Evolutionary conservation across 2,113 vertebrate genomes (phyloP).

Genomic region (Hepsetus odoe): DNA sequence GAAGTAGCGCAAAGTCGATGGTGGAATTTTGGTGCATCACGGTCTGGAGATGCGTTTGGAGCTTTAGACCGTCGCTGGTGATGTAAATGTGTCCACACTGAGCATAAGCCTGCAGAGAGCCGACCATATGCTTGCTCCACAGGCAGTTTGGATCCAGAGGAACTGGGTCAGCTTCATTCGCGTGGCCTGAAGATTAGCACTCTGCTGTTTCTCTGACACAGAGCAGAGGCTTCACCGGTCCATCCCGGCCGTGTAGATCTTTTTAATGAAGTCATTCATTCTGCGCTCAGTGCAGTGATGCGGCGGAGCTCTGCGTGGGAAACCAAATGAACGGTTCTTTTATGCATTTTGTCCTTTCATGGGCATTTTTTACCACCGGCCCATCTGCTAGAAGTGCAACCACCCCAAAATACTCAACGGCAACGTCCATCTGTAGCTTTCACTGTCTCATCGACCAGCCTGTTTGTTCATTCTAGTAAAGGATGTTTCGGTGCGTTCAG

Average conservation of each 20-base stretch:
- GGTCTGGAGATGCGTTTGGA: neutral
- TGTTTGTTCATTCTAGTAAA: too few species aligned
- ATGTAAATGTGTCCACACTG: neutral
- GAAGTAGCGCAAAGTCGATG: too few species aligned
- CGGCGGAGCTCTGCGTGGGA: neutral
- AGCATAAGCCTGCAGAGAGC: neutral
- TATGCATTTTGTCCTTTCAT: constrained; percentile 12
- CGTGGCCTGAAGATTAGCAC: neutral
- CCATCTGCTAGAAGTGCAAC: neutral
- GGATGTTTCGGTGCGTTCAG: too few species aligned
- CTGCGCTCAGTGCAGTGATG: neutral
- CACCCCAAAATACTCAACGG: neutral
- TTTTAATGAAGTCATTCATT: neutral
- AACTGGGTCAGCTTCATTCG: neutral
- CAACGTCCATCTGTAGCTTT: neutral
- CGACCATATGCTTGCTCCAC: constrained; percentile 9
- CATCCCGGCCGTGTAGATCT: neutral
- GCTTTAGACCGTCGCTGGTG: neutral
- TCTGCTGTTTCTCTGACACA: neutral
- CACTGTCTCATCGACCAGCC: too few species aligned
- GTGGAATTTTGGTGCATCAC: neutral
- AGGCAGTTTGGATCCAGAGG: neutral
- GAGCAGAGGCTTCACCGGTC: neutral
- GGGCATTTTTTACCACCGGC: neutral
- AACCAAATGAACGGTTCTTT: neutral